Percentiles rank a stretch among this genome's conserved stretches.
These are phyloP conservation scores for Peromyscus californicus DNA, from an alignment of 2,113 vertebrate genomes.

Conservation along the genomic window DNA sequence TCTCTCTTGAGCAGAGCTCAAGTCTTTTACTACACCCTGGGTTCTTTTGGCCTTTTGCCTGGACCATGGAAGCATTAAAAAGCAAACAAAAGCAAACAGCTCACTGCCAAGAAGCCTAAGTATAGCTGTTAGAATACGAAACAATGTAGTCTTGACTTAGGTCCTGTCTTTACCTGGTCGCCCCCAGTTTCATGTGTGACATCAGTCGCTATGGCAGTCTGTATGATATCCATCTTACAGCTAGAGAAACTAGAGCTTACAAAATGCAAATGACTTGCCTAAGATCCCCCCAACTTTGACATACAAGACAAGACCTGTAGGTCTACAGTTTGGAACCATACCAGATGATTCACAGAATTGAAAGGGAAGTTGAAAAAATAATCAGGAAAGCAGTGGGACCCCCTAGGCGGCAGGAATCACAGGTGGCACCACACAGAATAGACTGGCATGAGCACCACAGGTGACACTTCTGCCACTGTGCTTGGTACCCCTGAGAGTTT, in stretches of 20 bases:
- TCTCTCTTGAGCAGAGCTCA: background rate
- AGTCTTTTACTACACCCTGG: background rate
- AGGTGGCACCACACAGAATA: background rate
- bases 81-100: constrained; percentile 24
- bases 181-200: background rate
- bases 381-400: background rate
- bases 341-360: constrained; percentile 41
- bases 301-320: background rate
- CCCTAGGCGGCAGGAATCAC: background rate
- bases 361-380: constrained; percentile 43
- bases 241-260: background rate
- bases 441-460: background rate
- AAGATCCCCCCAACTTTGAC: background rate
- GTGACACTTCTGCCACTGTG: background rate
- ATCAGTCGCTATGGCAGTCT: background rate
- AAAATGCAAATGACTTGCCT: constrained; percentile 30
- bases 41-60: background rate
- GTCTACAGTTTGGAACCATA: background rate
- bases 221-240: background rate
- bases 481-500: background rate
- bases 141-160: background rate
- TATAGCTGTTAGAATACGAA: constrained; percentile 35
- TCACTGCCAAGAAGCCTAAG: constrained; percentile 12
- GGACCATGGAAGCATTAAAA: constrained; percentile 33
- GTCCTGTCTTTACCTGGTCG: background rate